phyloP scores from a whole-genome alignment of 2,888 invertebrate genomes.

The Nebria salina region DNA sequence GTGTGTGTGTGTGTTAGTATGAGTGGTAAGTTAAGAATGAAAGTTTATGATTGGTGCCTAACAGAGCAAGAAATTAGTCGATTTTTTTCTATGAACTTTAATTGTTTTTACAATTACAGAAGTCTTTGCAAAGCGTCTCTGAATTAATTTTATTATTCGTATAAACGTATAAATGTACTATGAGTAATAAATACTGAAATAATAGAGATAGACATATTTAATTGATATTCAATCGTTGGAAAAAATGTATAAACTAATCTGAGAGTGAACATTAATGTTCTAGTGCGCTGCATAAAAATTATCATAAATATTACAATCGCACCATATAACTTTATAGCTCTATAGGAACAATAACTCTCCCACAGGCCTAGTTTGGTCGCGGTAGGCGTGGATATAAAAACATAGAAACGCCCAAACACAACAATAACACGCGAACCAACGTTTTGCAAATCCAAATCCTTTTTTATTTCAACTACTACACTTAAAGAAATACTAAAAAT shows the following conservation, averaged over 20 bases:
- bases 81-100: too few species aligned
- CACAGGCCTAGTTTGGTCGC: background rate
- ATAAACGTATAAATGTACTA: too few species aligned
- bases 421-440: slow-evolving; percentile 23
- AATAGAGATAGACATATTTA: too few species aligned
- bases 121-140: too few species aligned
- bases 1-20: too few species aligned
- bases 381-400: slow-evolving; percentile 36
- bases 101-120: too few species aligned
- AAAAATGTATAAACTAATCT: background rate
- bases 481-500: too few species aligned
- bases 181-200: too few species aligned
- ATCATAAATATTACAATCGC: background rate
- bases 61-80: background rate
- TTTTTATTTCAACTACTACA: background rate
- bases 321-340: background rate
- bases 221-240: too few species aligned
- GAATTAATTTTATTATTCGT: too few species aligned
- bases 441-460: background rate
- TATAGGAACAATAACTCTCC: background rate
- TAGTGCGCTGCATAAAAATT: background rate
- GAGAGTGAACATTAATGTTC: background rate
- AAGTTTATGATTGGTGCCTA: background rate
- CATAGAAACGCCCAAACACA: slow-evolving; percentile 26
- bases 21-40: background rate